Conservation (phyloP, 1,140 invertebrate species). For the Camponotus vicinus region DNA sequence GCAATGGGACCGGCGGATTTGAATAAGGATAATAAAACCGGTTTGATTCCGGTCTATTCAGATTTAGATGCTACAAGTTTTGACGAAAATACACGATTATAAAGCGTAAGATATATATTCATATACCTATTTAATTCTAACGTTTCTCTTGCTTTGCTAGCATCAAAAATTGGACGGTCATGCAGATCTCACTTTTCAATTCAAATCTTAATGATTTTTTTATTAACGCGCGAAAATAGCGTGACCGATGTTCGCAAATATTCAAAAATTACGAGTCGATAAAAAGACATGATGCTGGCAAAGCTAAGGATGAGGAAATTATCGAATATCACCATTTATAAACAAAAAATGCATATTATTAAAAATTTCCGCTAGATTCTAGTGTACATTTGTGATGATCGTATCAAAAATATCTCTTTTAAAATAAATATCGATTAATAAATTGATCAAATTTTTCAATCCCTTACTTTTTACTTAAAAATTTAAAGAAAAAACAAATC, state of each 20-base stretch:
- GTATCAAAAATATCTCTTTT: not conserved
- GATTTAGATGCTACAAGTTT: not conserved
- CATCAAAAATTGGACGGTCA: not conserved
- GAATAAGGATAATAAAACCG: constrained; percentile 22
- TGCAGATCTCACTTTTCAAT: not conserved
- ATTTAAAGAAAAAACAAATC: not conserved
- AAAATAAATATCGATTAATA: not conserved
- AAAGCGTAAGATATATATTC: not conserved
- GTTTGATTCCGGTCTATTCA: constrained; percentile 11
- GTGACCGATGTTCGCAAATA: not conserved
- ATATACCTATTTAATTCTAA: not conserved
- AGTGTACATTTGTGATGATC: not conserved
- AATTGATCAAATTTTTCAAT: not conserved
- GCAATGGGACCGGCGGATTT: not conserved
- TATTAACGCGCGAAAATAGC: not conserved
- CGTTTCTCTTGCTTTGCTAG: no score
- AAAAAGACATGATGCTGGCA: not conserved
- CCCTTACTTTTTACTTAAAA: not conserved
- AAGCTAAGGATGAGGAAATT: not conserved
- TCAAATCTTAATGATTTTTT: not conserved
- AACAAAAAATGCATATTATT: not conserved
- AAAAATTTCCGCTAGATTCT: not conserved
- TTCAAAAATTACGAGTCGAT: not conserved
- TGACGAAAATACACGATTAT: not conserved
- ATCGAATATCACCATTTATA: not conserved